Evolutionary conservation across 2,113 vertebrate genomes (phyloP).

Genomic region (Trogon melanurus): DNA sequence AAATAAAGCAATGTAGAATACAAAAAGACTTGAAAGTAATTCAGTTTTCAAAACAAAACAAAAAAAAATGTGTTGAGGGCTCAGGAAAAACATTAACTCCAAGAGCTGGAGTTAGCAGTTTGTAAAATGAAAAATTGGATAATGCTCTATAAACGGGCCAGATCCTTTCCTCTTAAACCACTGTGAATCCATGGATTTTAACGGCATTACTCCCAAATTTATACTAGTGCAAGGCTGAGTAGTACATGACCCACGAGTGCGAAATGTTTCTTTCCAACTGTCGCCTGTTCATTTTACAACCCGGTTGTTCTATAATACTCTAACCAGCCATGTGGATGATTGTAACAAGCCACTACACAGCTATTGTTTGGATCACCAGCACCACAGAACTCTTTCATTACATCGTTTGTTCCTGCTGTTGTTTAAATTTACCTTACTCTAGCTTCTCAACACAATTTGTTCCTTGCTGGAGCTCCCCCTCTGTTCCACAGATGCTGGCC

Average conservation of each 20-base stretch:
- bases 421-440: constrained; percentile 46
- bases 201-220: neutral
- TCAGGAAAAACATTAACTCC: constrained; percentile 26
- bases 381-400: constrained; percentile 45
- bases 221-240: neutral
- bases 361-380: constrained; percentile 22
- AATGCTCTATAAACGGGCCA: neutral
- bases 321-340: constrained; percentile 44
- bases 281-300: constrained; percentile 45
- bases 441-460: constrained; percentile 5
- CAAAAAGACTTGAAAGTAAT: constrained; percentile 49
- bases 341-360: constrained; percentile 11
- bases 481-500: neutral
- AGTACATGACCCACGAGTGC: constrained; percentile 27
- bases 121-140: constrained; percentile 36
- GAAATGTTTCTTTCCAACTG: constrained; percentile 43
- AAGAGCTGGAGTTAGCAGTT: constrained; percentile 12
- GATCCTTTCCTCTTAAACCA: neutral
- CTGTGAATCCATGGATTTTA: constrained; percentile 23
- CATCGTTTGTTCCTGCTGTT: constrained; percentile 45
- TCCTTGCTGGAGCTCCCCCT: neutral
- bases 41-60: constrained; percentile 52
- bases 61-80: neutral
- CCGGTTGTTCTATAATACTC: constrained; percentile 12
- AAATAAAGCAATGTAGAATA: constrained; percentile 55